Evolutionary conservation across 2,888 invertebrate species (phyloP), one percentile per base, ranked within the genome.

Genomic region (Tridacna crocea): DNA sequence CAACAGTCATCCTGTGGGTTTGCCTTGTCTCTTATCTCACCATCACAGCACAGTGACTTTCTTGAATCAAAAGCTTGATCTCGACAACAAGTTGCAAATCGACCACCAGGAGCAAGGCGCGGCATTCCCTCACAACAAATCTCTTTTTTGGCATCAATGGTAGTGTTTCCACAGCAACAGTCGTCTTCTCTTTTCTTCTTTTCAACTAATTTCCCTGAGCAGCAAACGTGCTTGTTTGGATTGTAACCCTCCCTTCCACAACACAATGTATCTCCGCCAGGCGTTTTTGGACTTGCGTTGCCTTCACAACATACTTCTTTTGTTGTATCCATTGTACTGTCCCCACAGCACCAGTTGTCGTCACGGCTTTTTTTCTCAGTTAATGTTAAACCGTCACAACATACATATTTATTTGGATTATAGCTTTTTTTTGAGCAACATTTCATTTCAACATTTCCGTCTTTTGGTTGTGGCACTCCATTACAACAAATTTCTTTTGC

Each of bases 271-370:
- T 27, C 60, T 26, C 77, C 79, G 22, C 46, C 51, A 27, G 60
- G 79, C 22, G 47, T 46, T 76, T 79, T 84, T 6, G 47, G 58
- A 12, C 27, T 77, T 15, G 84, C 79, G 36, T 79, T 82, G 19
- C 84, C 84, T 48, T 82, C 76, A 47, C 84, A 84, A 48, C 84
- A 84, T 11, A 84, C 51, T 70, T 84, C 81, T 48, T 65, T 75
- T 6, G 63, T 72, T 66, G 79, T 79, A 58, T 84, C 72, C 47
- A 84, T 79, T 58, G 84, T 84, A 12, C 73, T 77, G 12, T 73
- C 70, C 13, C 84, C 84, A 72, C 84, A 84, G 36, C 81, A 81
- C 84, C 84, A 84, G 27, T 84, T 84, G 70, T 84, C 84, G 1
- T 73, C 77, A 26, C 68, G 63, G 22, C 82, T 77, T 36, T 66